Conservation (phyloP, 2,888 invertebrate genomes). For the Penaeus monodon region DNA sequence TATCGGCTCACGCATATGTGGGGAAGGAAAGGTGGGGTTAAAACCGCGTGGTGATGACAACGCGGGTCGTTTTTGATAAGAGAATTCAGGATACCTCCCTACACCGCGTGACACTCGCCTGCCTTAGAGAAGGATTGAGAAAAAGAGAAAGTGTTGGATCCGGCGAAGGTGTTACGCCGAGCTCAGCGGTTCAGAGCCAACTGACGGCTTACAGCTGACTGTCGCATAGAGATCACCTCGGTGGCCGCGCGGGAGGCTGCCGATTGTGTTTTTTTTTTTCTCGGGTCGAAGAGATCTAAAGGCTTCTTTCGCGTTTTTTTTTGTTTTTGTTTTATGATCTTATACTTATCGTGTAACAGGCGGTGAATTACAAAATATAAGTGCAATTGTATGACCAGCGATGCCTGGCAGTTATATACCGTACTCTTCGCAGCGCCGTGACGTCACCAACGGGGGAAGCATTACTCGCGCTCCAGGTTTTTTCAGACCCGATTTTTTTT, state of each 20-base stretch:
- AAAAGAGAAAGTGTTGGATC: conserved; percentile 4
- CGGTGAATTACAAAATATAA: too few relatives aligned
- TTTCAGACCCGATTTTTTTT: not conserved
- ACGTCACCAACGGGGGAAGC: conserved; percentile 18
- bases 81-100: not conserved
- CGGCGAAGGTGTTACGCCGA: not conserved
- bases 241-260: conserved; percentile 34
- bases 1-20: too few relatives aligned
- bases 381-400: too few relatives aligned
- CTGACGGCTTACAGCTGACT: conserved; percentile 20
- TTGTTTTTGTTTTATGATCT: too few relatives aligned
- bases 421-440: not conserved
- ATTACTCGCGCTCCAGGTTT: not conserved
- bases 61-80: not conserved
- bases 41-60: too few relatives aligned
- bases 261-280: not conserved
- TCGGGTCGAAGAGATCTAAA: not conserved
- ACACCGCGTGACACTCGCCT: conserved; percentile 1
- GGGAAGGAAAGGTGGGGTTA: too few relatives aligned
- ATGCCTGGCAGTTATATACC: not conserved
- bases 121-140: not conserved
- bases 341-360: too few relatives aligned
- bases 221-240: conserved; percentile 36
- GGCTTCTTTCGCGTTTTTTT: not conserved
- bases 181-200: conserved; percentile 33